phyloP scores from a whole-genome alignment of 2,113 vertebrate genomes.

The Speoplatyrhinus poulsoni region DNA sequence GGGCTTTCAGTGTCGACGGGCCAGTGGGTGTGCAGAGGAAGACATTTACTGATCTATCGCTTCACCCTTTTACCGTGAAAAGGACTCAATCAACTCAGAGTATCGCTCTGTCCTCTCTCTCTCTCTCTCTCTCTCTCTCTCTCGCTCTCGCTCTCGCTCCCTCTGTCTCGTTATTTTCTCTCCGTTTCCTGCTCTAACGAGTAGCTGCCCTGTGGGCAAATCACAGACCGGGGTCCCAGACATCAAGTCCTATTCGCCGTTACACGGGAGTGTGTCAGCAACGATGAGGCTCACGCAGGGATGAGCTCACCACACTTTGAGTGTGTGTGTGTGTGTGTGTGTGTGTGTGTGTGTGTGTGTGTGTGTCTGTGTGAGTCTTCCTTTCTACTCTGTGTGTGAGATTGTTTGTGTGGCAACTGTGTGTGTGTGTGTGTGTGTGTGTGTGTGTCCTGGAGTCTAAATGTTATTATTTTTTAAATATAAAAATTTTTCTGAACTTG shows the following conservation, averaged over 20 bases:
- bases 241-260: constrained; percentile 66
- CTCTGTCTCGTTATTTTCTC: constrained; percentile 31
- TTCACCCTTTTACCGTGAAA: constrained; percentile 36
- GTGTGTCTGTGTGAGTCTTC: constrained; percentile 7
- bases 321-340: constrained; percentile 15
- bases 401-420: not conserved
- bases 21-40: constrained; percentile 4
- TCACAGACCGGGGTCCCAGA: constrained; percentile 56
- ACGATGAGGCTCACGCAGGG: constrained; percentile 62
- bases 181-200: constrained; percentile 61
- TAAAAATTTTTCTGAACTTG: constrained; percentile 33
- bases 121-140: constrained; percentile 5
- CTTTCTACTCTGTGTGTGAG: not conserved
- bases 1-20: too few species aligned
- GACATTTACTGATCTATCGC: constrained; percentile 33
- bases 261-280: constrained; percentile 63
- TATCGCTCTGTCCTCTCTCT: constrained; percentile 28
- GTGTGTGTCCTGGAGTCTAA: constrained; percentile 42
- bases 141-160: constrained; percentile 11
- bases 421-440: constrained; percentile 1
- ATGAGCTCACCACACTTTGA: constrained; percentile 42
- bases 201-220: constrained; percentile 63
- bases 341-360: constrained; percentile 7
- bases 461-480: constrained; percentile 32
- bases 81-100: constrained; percentile 38